These are phyloP conservation scores for Delichon dasypus DNA, from an alignment of 2,797 vertebrate species.

Conservation along the genomic window DNA sequence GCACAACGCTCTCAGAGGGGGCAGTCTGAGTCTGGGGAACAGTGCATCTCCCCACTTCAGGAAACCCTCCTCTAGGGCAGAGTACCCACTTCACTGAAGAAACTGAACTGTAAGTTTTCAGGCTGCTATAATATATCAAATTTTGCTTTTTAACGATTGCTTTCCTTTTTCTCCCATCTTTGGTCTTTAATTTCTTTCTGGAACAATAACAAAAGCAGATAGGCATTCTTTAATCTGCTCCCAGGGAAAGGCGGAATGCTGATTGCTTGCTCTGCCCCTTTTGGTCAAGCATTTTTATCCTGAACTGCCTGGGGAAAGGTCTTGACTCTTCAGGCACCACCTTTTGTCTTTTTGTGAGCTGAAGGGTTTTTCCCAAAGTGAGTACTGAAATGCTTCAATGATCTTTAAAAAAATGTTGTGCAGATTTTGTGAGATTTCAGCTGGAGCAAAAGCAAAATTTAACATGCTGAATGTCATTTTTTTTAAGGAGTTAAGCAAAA, in stretches of 20 bases:
- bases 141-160: background rate
- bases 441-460: conserved; percentile 30
- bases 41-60: rapidly evolving
- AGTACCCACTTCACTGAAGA: background rate
- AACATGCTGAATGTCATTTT: conserved; percentile 67
- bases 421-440: conserved; percentile 7
- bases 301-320: background rate
- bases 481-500: conserved; percentile 66
- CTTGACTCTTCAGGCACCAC: conserved; percentile 7
- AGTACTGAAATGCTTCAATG: conserved; percentile 43
- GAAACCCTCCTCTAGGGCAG: background rate
- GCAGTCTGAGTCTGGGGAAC: rapidly evolving
- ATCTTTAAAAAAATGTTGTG: conserved; percentile 13
- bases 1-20: background rate
- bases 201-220: background rate
- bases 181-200: conserved; percentile 9
- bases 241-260: background rate
- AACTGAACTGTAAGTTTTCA: background rate
- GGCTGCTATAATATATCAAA: background rate
- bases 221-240: conserved; percentile 1
- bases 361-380: conserved; percentile 44
- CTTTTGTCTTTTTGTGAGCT: conserved; percentile 30
- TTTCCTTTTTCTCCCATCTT: background rate
- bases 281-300: conserved; percentile 12
- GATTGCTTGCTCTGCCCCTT: background rate